These are phyloP conservation scores for Arrhamphus sclerolepis DNA, from an alignment of 2,797 vertebrate genomes.

Conservation along the genomic window DNA sequence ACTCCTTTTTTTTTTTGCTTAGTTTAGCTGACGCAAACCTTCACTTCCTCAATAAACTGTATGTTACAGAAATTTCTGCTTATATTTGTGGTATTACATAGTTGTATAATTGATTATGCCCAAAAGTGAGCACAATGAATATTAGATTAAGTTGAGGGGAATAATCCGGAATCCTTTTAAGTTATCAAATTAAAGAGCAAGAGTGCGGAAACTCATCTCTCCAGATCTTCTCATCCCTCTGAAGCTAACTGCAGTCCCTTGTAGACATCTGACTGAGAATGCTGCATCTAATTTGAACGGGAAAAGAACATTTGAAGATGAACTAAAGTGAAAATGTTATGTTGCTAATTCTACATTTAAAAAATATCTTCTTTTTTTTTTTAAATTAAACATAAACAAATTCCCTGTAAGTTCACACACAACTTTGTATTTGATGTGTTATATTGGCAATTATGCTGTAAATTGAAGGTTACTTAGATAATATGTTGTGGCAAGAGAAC, in stretches of 20 bases:
- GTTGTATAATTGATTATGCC: slow-evolving; percentile 1
- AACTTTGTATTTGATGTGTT: slow-evolving; percentile 19
- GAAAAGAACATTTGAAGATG: slow-evolving; percentile 5
- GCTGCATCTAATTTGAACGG: slow-evolving; percentile 4
- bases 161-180: background rate
- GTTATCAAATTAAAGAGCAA: slow-evolving; percentile 7
- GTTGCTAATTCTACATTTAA: slow-evolving; percentile 13
- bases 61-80: background rate
- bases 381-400: slow-evolving; percentile 22
- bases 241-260: slow-evolving; percentile 10
- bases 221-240: slow-evolving; percentile 5
- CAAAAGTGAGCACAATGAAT: background rate
- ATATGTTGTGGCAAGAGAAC: slow-evolving; percentile 35
- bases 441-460: slow-evolving; percentile 23
- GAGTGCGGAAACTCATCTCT: slow-evolving; percentile 18
- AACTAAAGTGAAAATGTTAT: slow-evolving; percentile 6
- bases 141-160: slow-evolving; percentile 6
- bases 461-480: slow-evolving; percentile 39
- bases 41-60: background rate
- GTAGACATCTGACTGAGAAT: slow-evolving; percentile 12
- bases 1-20: too few species aligned
- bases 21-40: background rate
- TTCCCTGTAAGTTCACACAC: background rate
- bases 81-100: background rate
- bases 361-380: slow-evolving; percentile 23